phyloP scores from a whole-genome alignment of 1,140 invertebrate genomes.

The Metopolophium dirhodum region DNA sequence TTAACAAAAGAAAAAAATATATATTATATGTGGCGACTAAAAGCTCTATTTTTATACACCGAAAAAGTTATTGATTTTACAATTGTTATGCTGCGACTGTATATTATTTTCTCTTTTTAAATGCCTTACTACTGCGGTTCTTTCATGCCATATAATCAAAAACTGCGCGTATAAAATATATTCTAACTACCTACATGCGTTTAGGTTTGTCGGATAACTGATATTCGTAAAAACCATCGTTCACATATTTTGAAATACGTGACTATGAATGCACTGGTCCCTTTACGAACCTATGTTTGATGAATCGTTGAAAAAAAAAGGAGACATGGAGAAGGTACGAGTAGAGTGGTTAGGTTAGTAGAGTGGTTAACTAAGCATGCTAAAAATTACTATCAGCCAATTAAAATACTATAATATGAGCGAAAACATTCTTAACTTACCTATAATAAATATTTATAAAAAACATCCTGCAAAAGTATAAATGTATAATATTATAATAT shows the following conservation, averaged over 20 bases:
- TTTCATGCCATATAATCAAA: neutral
- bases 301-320: neutral
- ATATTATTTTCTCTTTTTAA: neutral
- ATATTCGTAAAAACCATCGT: neutral
- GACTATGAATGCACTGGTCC: neutral
- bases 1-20: neutral
- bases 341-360: neutral
- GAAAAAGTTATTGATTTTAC: neutral
- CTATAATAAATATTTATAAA: neutral
- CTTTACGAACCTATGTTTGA: neutral
- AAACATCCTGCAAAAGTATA: neutral
- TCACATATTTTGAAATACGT: neutral
- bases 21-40: neutral
- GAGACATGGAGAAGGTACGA: too few relatives aligned
- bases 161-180: neutral
- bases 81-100: neutral
- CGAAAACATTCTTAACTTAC: neutral
- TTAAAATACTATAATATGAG: neutral
- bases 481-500: too few relatives aligned
- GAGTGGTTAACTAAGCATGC: neutral
- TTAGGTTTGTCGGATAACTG: neutral
- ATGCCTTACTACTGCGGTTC: neutral
- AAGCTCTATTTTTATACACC: neutral
- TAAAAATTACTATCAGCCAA: neutral
- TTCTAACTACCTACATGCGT: neutral